Evolutionary conservation across 2,797 vertebrate species (phyloP).

Genomic region (Liasis olivaceus): DNA sequence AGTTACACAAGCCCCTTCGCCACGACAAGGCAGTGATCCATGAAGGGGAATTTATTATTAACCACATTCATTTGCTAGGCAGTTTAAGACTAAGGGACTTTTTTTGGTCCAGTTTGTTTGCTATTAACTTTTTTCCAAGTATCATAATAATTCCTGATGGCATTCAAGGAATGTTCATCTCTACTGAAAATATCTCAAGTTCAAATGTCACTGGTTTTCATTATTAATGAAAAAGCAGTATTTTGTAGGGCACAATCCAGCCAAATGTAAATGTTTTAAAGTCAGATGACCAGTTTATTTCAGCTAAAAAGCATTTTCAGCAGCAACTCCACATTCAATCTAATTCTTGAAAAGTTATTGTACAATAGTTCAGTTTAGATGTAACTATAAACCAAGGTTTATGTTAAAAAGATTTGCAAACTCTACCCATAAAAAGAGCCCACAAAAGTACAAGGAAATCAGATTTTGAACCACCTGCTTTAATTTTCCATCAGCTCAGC

Average conservation of each 20-base stretch:
- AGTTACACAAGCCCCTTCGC: too few relatives aligned
- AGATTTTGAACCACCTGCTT: not conserved
- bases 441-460: not conserved
- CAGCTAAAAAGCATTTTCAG: slow-evolving; percentile 5
- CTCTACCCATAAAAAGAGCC: not conserved
- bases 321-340: not conserved
- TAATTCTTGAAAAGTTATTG: not conserved
- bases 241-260: not conserved
- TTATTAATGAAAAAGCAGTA: not conserved
- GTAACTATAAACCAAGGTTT: not conserved
- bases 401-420: not conserved
- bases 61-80: accelerated
- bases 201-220: slow-evolving; percentile 25
- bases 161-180: not conserved
- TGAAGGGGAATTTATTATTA: not conserved
- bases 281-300: too few relatives aligned
- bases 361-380: not conserved
- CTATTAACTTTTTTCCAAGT: not conserved
- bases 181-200: slow-evolving; percentile 19
- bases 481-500: not conserved
- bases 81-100: not conserved
- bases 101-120: slow-evolving; percentile 31
- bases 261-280: not conserved
- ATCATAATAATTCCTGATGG: not conserved
- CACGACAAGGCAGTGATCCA: too few relatives aligned